These are phyloP conservation scores for Azemiops feae DNA, from an alignment of 2,113 vertebrate species.

Conservation along the genomic window DNA sequence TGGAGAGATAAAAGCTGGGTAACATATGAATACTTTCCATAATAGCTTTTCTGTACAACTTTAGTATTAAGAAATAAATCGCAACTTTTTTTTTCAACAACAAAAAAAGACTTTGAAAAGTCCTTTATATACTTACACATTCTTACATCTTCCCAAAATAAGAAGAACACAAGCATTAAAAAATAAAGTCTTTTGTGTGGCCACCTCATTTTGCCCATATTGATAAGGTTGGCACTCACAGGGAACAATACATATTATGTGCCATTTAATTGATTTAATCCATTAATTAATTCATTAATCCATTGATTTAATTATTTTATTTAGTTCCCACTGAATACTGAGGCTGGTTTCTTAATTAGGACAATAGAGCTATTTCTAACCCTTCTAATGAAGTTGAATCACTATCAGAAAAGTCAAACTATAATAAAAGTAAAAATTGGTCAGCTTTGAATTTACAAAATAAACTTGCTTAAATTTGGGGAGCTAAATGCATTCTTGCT, in stretches of 20 bases:
- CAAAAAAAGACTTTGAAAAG: too few relatives aligned
- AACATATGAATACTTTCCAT: too few relatives aligned
- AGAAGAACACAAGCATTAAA: too few relatives aligned
- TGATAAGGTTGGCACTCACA: neutral
- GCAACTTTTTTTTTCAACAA: too few relatives aligned
- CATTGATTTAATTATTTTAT: neutral
- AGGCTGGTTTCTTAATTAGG: neutral
- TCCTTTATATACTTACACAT: too few relatives aligned
- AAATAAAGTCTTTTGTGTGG: too few relatives aligned
- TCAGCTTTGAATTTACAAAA: too few relatives aligned
- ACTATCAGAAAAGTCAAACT: neutral
- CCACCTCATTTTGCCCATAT: neutral
- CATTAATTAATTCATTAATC: neutral
- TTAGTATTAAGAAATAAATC: too few relatives aligned
- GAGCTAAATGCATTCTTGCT: neutral
- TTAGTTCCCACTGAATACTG: neutral
- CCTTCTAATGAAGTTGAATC: neutral
- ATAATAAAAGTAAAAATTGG: neutral
- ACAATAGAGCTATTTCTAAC: neutral
- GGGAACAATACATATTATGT: neutral
- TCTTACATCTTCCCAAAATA: too few relatives aligned
- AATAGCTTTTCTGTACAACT: too few relatives aligned
- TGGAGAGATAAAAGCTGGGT: too few relatives aligned
- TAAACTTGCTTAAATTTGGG: neutral
- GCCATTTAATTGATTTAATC: neutral